These are phyloP conservation scores for Schizotus pectinicornis DNA, from an alignment of 2,888 invertebrate genomes.

Conservation along the genomic window DNA sequence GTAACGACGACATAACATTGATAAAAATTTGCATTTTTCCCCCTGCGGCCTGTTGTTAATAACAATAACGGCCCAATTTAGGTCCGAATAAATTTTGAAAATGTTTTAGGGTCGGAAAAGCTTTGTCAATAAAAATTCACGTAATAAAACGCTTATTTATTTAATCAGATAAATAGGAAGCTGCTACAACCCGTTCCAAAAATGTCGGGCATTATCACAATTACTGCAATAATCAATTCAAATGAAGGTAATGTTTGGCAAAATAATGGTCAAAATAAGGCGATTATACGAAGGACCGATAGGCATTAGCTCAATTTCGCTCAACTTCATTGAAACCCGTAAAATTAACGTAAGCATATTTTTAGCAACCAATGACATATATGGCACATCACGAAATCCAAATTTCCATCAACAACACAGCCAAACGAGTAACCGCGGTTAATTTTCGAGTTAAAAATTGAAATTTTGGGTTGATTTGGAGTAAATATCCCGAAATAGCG, in stretches of 20 bases:
- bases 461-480: too few species aligned
- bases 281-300: too few species aligned
- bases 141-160: conserved; percentile 36
- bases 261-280: conserved; percentile 7
- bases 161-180: conserved; percentile 40
- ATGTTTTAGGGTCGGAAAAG: neutral
- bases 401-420: neutral
- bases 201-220: conserved; percentile 36
- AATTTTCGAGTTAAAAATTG: neutral
- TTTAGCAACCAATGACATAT: conserved; percentile 20
- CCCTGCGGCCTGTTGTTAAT: neutral
- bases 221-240: conserved; percentile 44
- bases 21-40: conserved; percentile 2
- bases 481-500: too few species aligned
- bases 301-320: too few species aligned
- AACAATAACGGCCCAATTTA: neutral
- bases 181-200: conserved; percentile 44
- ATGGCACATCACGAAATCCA: conserved; percentile 13
- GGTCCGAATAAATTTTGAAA: too few species aligned
- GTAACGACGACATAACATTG: conserved; percentile 17
- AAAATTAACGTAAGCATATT: conserved; percentile 2
- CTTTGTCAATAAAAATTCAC: conserved; percentile 27
- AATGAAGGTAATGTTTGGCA: conserved; percentile 37
- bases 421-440: neutral
- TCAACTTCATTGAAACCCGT: too few species aligned